A percentile compares a stretch with the other conserved stretches of the same genome.
These are phyloP conservation scores for Mnemiopsis leidyi DNA, from an alignment of 37 sponge, comb jelly and placozoan species.

Conservation along the genomic window DNA sequence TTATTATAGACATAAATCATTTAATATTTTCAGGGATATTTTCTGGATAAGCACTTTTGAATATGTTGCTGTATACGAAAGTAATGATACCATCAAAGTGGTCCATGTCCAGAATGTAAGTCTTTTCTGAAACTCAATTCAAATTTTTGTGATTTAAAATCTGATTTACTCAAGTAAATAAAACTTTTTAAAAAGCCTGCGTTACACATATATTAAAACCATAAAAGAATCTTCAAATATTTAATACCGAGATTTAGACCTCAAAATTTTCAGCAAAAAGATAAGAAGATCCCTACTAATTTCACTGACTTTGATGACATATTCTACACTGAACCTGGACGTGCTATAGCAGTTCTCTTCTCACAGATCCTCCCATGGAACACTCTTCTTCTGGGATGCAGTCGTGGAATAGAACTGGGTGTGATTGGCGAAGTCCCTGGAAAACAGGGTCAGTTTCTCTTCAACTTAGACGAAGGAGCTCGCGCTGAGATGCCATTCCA, in stretches of 20 bases:
- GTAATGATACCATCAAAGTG: neutral
- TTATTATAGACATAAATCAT: too few species aligned
- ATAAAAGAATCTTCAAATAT: too few species aligned
- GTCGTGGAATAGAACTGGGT: constrained; percentile 34
- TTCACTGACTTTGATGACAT: constrained; percentile 61
- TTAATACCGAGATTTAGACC: too few species aligned
- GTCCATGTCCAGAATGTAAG: constrained; percentile 59
- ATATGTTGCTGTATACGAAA: constrained; percentile 50
- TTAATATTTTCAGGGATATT: neutral
- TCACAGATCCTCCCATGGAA: constrained; percentile 37
- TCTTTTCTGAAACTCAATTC: too few species aligned
- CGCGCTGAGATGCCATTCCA: constrained; percentile 52
- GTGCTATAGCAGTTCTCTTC: neutral
- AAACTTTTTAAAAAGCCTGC: too few species aligned
- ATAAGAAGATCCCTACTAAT: constrained; percentile 50
- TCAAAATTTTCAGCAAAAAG: constrained; percentile 59
- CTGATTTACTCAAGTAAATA: too few species aligned
- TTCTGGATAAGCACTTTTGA: constrained; percentile 63
- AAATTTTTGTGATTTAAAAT: too few species aligned
- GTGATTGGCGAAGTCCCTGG: constrained; percentile 5
- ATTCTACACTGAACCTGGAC: constrained; percentile 54
- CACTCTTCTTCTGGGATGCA: constrained; percentile 39
- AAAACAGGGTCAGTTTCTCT: constrained; percentile 39
- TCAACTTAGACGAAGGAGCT: constrained; percentile 58
- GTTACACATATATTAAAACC: too few species aligned